These are phyloP conservation scores for Mesocricetus auratus DNA, from an alignment of 2,113 vertebrate genomes.

Conservation along the genomic window DNA sequence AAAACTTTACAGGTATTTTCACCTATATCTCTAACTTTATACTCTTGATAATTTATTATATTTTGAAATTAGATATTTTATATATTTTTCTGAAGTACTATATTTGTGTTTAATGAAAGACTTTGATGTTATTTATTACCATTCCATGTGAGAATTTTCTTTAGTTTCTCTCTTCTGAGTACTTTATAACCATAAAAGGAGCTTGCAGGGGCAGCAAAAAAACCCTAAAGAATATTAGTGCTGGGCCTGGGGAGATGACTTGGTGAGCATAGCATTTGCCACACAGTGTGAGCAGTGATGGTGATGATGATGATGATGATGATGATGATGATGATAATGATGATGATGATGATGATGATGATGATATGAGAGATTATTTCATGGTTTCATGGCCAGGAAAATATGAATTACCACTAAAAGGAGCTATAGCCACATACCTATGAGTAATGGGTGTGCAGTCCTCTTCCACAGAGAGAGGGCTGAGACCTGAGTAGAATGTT, in stretches of 20 bases:
- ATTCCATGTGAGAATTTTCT: slow-evolving; percentile 4
- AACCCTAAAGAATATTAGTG: background rate
- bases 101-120: slow-evolving; percentile 2
- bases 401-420: background rate
- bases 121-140: background rate
- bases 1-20: slow-evolving; percentile 45
- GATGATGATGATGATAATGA: no score
- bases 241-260: background rate
- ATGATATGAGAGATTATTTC: background rate
- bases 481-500: background rate
- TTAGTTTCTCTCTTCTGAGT: slow-evolving; percentile 37
- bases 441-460: background rate
- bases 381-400: slow-evolving; percentile 27
- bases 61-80: slow-evolving; percentile 35
- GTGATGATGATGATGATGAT: no score
- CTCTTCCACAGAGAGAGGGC: background rate
- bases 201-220: background rate
- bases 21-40: slow-evolving; percentile 35
- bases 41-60: slow-evolving; percentile 22
- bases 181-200: slow-evolving; percentile 46
- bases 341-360: no score
- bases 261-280: background rate
- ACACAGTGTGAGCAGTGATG: background rate
- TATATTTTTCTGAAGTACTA: slow-evolving; percentile 4
- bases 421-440: rapidly evolving